A percentile compares a stretch with the other conserved stretches of the same genome.
phyloP scores from a whole-genome alignment of 1,140 invertebrate species.

The Cotesia chilonis region DNA sequence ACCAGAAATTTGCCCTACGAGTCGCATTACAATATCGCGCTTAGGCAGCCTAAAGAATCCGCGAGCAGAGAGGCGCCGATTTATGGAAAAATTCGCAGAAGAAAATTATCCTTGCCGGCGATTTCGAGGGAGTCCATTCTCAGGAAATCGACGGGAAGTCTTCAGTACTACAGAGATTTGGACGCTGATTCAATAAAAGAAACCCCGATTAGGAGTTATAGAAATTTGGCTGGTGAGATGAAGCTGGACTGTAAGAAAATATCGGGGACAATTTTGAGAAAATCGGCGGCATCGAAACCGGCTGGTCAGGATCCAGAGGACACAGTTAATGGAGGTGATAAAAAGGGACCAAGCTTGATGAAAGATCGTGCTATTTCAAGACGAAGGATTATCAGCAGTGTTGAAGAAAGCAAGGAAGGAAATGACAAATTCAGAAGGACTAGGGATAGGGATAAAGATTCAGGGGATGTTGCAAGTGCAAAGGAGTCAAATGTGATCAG shows the following conservation, averaged over 20 bases:
- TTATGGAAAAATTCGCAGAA: conserved; percentile 58
- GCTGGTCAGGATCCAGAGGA: conserved; percentile 32
- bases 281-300: conserved; percentile 31
- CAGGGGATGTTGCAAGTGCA: background rate
- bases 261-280: conserved; percentile 41
- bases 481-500: background rate
- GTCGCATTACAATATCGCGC: conserved; percentile 33
- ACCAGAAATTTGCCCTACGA: conserved; percentile 28
- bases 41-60: conserved; percentile 40
- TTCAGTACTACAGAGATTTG: conserved; percentile 21
- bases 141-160: conserved; percentile 29
- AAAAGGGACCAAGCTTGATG: background rate
- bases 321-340: conserved; percentile 8
- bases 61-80: conserved; percentile 54
- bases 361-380: conserved; percentile 53
- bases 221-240: conserved; percentile 26
- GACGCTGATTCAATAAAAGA: conserved; percentile 13
- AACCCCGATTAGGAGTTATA: background rate
- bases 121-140: conserved; percentile 31
- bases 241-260: conserved; percentile 32
- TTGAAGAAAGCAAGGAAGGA: conserved; percentile 8
- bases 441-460: background rate
- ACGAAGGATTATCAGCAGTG: conserved; percentile 55
- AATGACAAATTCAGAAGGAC: background rate
- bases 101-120: conserved; percentile 53